phyloP scores from a whole-genome alignment of 2,797 vertebrate genomes.

The Pachyuromys duprasi region DNA sequence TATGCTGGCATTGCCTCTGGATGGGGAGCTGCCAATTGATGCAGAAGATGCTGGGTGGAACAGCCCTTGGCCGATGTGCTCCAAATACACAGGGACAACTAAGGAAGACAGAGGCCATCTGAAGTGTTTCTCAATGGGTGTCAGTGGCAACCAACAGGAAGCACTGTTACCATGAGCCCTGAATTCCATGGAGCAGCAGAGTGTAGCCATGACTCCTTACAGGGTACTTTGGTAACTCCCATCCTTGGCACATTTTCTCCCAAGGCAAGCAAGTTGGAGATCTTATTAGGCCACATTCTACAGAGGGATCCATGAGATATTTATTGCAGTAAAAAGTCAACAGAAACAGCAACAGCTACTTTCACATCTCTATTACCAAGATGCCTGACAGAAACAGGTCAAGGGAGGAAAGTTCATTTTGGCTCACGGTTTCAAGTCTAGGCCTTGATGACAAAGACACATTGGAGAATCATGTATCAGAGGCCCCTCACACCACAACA shows the following conservation, averaged over 20 bases:
- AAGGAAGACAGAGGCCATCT: neutral
- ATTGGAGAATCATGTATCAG: neutral
- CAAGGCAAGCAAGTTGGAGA: neutral
- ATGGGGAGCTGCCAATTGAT: too few relatives aligned
- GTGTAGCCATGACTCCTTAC: neutral
- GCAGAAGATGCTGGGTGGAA: neutral
- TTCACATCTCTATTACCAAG: neutral
- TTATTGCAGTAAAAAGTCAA: neutral
- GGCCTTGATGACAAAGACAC: neutral
- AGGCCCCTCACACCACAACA: neutral
- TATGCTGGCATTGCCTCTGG: neutral
- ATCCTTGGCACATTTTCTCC: neutral
- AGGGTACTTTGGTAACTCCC: neutral
- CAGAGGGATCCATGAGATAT: neutral
- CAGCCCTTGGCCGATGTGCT: neutral
- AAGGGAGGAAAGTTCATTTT: neutral
- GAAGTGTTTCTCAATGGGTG: neutral
- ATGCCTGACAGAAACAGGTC: neutral
- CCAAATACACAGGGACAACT: neutral
- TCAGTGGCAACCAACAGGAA: neutral
- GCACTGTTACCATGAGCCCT: too few relatives aligned
- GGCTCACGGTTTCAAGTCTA: neutral
- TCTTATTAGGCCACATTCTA: neutral
- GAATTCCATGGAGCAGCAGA: neutral
- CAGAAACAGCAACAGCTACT: too few relatives aligned